Percentiles rank a stretch among this genome's conserved stretches.
These are phyloP conservation scores for Lethenteron reissneri DNA, from an alignment of 2,113 vertebrate species.

Conservation along the genomic window DNA sequence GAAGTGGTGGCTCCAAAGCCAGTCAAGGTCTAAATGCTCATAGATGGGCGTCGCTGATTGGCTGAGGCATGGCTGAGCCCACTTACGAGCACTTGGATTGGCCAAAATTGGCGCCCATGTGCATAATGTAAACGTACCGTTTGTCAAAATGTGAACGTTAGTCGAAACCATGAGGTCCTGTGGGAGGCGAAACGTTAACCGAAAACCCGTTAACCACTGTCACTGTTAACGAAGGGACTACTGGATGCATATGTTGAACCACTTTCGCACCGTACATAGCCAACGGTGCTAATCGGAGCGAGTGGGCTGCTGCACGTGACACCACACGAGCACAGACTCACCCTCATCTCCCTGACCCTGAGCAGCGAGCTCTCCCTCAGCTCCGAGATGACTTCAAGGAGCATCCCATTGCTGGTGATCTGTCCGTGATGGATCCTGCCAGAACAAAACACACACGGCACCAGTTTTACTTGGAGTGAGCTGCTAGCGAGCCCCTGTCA, in stretches of 20 bases:
- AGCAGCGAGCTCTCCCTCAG: constrained; percentile 56
- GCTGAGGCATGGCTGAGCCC: too few species aligned
- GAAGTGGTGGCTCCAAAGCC: too few species aligned
- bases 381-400: constrained; percentile 58
- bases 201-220: background rate
- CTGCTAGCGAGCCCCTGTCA: too few species aligned
- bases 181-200: background rate
- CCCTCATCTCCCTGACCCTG: constrained; percentile 52
- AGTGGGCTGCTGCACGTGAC: background rate
- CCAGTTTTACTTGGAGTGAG: too few species aligned
- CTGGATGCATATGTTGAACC: background rate
- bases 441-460: constrained; percentile 9
- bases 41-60: too few species aligned
- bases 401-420: constrained; percentile 73
- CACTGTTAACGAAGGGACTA: background rate
- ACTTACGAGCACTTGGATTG: too few species aligned
- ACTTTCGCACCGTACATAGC: background rate
- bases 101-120: too few species aligned
- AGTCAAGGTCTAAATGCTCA: too few species aligned
- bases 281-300: background rate
- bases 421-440: constrained; percentile 76
- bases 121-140: background rate
- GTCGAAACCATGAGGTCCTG: background rate
- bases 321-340: constrained; percentile 21
- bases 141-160: background rate